A percentile compares a stretch with the other conserved stretches of the same genome.
phyloP scores from a whole-genome alignment of 23 tunicate genomes.

The Trididemnum nubilum region DNA sequence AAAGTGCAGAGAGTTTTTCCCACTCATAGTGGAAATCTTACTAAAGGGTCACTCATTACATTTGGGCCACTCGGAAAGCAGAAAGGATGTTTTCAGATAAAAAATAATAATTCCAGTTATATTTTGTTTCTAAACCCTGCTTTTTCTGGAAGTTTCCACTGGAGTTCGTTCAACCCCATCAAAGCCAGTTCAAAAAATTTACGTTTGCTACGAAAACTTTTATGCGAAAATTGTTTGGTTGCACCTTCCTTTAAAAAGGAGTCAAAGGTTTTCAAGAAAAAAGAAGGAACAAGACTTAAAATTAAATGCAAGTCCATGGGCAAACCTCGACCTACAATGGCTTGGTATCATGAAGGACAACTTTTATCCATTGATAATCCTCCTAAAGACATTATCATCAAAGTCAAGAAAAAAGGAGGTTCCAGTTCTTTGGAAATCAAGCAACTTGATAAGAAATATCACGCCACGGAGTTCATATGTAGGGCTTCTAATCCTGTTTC shows the following conservation, averaged over 20 bases:
- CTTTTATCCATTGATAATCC: neutral
- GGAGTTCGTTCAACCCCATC: conserved; percentile 18
- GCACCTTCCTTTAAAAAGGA: conserved; percentile 27
- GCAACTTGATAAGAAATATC: neutral
- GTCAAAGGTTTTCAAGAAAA: neutral
- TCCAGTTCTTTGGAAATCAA: conserved; percentile 1
- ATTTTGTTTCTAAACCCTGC: conserved; percentile 14
- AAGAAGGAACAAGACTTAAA: conserved; percentile 12
- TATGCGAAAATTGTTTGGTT: conserved; percentile 27
- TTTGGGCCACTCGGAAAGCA: conserved; percentile 27
- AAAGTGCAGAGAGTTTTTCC: neutral
- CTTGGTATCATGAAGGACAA: conserved; percentile 14
- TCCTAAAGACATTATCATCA: conserved; percentile 8
- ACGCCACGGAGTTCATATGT: neutral
- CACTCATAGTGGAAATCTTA: conserved; percentile 1
- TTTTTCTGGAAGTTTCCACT: neutral
- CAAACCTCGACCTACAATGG: conserved; percentile 17
- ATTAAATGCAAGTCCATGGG: conserved; percentile 34
- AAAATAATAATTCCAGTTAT: neutral
- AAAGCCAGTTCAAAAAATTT: neutral
- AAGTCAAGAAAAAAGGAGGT: conserved; percentile 26
- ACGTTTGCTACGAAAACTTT: neutral
- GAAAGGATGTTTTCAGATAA: neutral
- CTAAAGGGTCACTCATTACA: neutral
- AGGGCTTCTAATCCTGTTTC: conserved; percentile 18